A percentile compares a stretch with the other conserved stretches of the same genome.
Evolutionary conservation across 92 coral and sea anemone species (phyloP).

Genomic region (Epizoanthus illoricatus): DNA sequence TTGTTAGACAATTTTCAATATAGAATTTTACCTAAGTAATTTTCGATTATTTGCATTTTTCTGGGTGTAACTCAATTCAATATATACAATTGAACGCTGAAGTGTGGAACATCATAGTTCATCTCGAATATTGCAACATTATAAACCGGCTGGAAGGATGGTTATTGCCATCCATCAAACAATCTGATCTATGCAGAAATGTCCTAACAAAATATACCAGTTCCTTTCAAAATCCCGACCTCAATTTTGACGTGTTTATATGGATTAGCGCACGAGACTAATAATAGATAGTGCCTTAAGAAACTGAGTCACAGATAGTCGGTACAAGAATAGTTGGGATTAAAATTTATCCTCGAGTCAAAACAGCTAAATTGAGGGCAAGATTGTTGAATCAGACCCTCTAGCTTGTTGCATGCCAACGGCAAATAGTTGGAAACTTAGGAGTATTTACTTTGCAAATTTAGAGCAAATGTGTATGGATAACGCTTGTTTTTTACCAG

Average conservation of each 20-base stretch:
- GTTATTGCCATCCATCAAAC: neutral
- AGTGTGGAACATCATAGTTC: neutral
- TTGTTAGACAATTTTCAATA: neutral
- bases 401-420: neutral
- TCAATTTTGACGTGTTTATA: too few species aligned
- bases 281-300: too few species aligned
- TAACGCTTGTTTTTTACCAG: too few species aligned
- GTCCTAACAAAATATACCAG: too few species aligned
- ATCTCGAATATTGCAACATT: neutral
- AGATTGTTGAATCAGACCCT: neutral
- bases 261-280: too few species aligned
- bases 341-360: neutral
- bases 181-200: neutral
- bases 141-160: neutral
- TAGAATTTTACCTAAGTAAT: neutral
- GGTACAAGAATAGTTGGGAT: neutral
- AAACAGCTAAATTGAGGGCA: neutral
- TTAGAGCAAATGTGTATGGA: too few species aligned
- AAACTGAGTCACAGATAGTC: neutral
- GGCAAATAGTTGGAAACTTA: neutral
- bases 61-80: conserved; percentile 8
- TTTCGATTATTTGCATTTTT: conserved; percentile 16
- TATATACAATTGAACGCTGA: neutral
- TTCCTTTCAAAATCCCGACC: too few species aligned
- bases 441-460: too few species aligned